These are phyloP conservation scores for Patagioenas fasciata DNA, from an alignment of 2,113 vertebrate genomes.

Conservation along the genomic window DNA sequence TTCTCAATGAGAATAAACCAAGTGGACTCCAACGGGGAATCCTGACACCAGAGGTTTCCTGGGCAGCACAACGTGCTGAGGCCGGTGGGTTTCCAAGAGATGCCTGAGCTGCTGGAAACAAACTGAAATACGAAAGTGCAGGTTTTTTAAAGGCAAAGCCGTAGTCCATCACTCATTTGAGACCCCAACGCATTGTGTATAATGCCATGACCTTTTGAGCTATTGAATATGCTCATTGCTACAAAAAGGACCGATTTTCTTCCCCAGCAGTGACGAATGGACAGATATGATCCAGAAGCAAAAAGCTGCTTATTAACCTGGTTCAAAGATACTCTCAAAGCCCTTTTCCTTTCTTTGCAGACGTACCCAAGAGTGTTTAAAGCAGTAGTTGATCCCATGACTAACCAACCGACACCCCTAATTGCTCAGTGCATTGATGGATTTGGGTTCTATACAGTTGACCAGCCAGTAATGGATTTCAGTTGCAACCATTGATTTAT, in stretches of 20 bases:
- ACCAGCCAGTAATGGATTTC: neutral
- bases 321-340: neutral
- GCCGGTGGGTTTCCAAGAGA: neutral
- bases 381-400: neutral
- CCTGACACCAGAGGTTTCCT: neutral
- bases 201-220: neutral
- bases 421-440: neutral
- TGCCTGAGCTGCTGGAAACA: neutral
- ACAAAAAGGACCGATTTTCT: constrained; percentile 3
- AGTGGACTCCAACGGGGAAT: neutral
- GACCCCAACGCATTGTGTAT: accelerated
- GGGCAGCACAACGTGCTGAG: neutral
- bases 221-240: neutral
- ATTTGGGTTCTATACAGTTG: neutral
- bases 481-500: neutral
- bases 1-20: accelerated
- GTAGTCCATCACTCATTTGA: neutral
- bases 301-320: neutral
- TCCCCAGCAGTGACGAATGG: neutral
- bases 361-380: neutral
- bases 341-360: neutral
- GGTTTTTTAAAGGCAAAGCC: neutral
- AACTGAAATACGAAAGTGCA: neutral
- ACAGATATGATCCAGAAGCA: neutral
- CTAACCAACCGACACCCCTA: neutral